Base-by-base conservation (phyloP, 2,113 vertebrate genomes). In the Canis aureus region DNA sequence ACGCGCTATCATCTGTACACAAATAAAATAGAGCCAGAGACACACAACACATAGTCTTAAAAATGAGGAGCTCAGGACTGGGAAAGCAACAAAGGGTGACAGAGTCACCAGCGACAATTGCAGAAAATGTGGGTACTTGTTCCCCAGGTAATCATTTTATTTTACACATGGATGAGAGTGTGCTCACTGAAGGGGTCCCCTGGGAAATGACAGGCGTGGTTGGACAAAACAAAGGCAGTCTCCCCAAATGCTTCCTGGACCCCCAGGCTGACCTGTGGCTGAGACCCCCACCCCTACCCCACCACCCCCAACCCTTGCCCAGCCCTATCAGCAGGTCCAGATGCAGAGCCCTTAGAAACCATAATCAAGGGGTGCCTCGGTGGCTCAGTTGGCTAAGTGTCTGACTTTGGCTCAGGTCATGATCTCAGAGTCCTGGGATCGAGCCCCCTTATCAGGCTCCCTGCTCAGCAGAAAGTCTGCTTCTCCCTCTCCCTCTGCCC, bases 81-180 rank as follows among this genome's bases (percentile, higher is more conserved):
- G 3, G 22, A 49, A 49, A 27, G 32, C 19, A 29, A 38, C 38
- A 1, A 51, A 73, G 23, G 7, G 57, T n/a, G 10, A 4, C 1
- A 0, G 0, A 2, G 57, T n/a, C 20, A n/a, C 7, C 4, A 13
- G 22, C 23, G 12, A 60, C 8, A 5, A 29, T 57, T 23, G 8
- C 43, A 15, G 11, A 49, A 62, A 35, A 1, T 17, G 32, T 17
- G 11, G 29, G 2, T 22, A 25, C 35, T 38, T 69, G 13, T 32
- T n/a, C 62, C 62, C n/a, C 74, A n/a, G 60, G 78, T 32, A 20
- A 60, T 23, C 23, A 20, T 74, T 73, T 80, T 11, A 55, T 38
- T 76, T 90, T 51, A 62, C 11, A n/a, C 11, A 6, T 8, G 19
- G 8, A 15, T 53, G 27, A 60, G 49, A 91, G 53, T 29, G 64